Evolutionary conservation across 2,797 vertebrate genomes (phyloP).

Genomic region (Cygnus olor): DNA sequence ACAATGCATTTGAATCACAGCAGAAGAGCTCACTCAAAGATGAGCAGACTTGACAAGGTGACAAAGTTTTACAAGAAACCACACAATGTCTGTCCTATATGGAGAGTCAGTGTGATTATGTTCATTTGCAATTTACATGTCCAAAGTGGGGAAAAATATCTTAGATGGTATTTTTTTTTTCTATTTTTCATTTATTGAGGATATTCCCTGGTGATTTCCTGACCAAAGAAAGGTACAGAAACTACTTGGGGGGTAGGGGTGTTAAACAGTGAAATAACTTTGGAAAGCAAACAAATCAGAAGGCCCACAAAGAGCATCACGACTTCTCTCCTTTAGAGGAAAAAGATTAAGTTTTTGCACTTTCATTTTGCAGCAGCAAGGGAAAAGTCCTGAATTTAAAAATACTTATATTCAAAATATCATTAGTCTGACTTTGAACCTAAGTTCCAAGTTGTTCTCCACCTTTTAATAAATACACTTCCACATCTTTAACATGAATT

Average conservation of each 20-base stretch:
- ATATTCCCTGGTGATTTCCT: not conserved
- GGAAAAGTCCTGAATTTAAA: not conserved
- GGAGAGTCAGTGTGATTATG: not conserved
- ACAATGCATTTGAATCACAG: fast-evolving
- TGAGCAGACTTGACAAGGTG: not conserved
- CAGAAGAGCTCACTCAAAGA: not conserved
- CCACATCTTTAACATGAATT: not conserved
- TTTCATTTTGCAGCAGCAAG: not conserved
- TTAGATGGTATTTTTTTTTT: not conserved
- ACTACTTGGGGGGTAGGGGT: not conserved
- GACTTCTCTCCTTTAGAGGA: not conserved
- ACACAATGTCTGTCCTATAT: not conserved
- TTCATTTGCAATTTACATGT: not conserved
- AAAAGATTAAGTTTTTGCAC: not conserved
- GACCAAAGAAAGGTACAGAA: not conserved
- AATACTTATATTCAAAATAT: not conserved
- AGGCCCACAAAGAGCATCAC: not conserved
- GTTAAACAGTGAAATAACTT: not conserved
- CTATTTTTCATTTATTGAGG: not conserved
- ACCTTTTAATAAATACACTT: not conserved
- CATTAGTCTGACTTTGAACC: not conserved
- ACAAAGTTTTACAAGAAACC: not conserved
- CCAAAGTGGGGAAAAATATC: not conserved
- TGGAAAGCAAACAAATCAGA: not conserved
- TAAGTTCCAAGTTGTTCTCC: not conserved